A percentile compares a stretch with the other conserved stretches of the same genome.
These are phyloP conservation scores for Montifringilla adamsi DNA, from an alignment of 2,113 vertebrate species.

Conservation along the genomic window DNA sequence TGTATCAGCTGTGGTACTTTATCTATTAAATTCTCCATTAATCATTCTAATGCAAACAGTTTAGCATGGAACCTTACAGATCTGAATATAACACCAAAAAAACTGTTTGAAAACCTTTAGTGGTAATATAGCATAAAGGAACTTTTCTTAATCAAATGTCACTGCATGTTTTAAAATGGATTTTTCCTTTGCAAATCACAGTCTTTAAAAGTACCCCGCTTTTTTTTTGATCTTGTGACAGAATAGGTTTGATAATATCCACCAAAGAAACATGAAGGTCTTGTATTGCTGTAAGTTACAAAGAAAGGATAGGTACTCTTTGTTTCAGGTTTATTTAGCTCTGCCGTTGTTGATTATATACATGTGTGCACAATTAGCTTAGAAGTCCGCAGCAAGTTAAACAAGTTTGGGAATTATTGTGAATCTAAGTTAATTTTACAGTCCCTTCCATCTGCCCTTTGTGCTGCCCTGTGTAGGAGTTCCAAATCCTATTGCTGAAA, in stretches of 20 bases:
- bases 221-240: not conserved
- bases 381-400: not conserved
- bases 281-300: not conserved
- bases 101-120: not conserved
- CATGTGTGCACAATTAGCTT: not conserved
- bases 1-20: not conserved
- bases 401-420: not conserved
- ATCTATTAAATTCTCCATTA: not conserved
- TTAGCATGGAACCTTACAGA: not conserved
- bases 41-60: not conserved
- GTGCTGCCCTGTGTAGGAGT: not conserved
- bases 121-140: not conserved
- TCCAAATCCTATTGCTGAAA: not conserved
- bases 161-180: constrained; percentile 31
- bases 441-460: not conserved
- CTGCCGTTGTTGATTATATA: not conserved
- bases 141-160: constrained; percentile 15
- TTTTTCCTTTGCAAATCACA: not conserved
- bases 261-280: not conserved
- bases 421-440: constrained; percentile 5
- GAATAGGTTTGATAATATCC: not conserved
- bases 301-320: not conserved
- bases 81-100: not conserved
- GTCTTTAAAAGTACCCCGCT: not conserved
- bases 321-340: not conserved